A percentile compares a stretch with the other conserved stretches of the same genome.
phyloP scores from a whole-genome alignment of 2,797 vertebrate genomes.

The Euthynnus affinis region DNA sequence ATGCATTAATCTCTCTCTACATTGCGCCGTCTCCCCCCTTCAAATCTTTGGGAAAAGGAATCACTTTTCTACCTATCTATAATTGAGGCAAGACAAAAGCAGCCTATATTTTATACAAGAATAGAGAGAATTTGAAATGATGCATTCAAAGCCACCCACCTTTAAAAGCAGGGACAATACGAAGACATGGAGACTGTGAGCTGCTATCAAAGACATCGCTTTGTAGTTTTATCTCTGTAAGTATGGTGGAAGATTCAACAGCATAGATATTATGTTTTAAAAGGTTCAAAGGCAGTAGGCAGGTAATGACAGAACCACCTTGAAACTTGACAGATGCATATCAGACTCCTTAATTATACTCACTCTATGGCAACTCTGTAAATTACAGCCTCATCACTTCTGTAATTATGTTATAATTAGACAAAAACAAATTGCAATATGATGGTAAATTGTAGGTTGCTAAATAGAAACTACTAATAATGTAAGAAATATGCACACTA shows the following conservation, averaged over 20 bases:
- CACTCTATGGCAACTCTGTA: conserved; percentile 13
- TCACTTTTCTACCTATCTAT: conserved; percentile 39
- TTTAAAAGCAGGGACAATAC: conserved; percentile 50
- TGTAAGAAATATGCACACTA: conserved; percentile 1
- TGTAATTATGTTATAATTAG: conserved; percentile 49
- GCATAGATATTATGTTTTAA: conserved; percentile 54
- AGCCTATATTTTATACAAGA: conserved; percentile 46
- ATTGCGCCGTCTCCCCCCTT: conserved; percentile 25
- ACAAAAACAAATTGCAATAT: conserved; percentile 45
- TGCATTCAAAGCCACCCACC: conserved; percentile 58
- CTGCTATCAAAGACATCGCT: conserved; percentile 51
- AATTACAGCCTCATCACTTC: conserved; percentile 37
- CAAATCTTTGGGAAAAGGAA: conserved; percentile 48
- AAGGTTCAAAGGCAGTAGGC: conserved; percentile 43
- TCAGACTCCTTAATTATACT: conserved; percentile 45
- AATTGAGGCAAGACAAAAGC: conserved; percentile 39
- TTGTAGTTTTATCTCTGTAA: conserved; percentile 45
- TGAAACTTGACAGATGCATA: conserved; percentile 58
- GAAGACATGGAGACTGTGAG: conserved; percentile 42
- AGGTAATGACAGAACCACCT: conserved; percentile 56
- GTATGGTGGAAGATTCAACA: conserved; percentile 45
- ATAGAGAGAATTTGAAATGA: conserved; percentile 62
- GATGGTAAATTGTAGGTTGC: conserved; percentile 35
- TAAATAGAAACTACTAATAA: conserved; percentile 5
- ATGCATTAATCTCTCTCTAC: conserved; percentile 69